phyloP scores from a whole-genome alignment of 1,140 invertebrate species.

The Eurosta solidaginis region DNA sequence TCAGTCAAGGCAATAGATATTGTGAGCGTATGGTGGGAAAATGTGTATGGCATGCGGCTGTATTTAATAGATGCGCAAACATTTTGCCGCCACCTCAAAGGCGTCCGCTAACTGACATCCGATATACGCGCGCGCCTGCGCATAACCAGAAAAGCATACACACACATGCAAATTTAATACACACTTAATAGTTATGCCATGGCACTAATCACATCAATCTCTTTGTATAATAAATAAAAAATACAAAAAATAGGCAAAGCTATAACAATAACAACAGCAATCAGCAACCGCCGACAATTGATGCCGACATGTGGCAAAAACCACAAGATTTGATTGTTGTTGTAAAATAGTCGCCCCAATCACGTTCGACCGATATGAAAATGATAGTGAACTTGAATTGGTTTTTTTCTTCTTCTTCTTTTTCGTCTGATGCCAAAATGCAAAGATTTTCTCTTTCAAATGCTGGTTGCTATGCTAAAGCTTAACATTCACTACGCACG shows the following conservation, averaged over 20 bases:
- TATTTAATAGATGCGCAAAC: conserved; percentile 16
- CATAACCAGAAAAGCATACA: neutral
- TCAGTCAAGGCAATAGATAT: neutral
- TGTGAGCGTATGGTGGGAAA: conserved; percentile 6
- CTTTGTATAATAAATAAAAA: neutral
- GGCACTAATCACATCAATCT: conserved; percentile 19
- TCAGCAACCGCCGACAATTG: neutral
- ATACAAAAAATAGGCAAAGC: neutral
- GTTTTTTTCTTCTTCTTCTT: too few species aligned
- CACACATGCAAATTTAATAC: neutral
- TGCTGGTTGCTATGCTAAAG: neutral
- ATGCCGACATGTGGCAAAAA: neutral
- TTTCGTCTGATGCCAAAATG: neutral
- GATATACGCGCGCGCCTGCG: neutral
- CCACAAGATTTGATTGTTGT: neutral
- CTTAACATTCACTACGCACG: neutral
- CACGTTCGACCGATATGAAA: conserved; percentile 25
- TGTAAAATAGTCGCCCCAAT: conserved; percentile 3
- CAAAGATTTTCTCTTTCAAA: conserved; percentile 21
- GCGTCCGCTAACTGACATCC: neutral
- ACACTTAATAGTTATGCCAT: neutral
- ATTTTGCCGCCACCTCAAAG: conserved; percentile 2
- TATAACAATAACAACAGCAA: neutral
- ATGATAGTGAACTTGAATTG: conserved; percentile 27
- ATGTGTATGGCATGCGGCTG: conserved; percentile 23